phyloP scores from a whole-genome alignment of 2,797 vertebrate genomes.

The Sarcophilus harrisii region DNA sequence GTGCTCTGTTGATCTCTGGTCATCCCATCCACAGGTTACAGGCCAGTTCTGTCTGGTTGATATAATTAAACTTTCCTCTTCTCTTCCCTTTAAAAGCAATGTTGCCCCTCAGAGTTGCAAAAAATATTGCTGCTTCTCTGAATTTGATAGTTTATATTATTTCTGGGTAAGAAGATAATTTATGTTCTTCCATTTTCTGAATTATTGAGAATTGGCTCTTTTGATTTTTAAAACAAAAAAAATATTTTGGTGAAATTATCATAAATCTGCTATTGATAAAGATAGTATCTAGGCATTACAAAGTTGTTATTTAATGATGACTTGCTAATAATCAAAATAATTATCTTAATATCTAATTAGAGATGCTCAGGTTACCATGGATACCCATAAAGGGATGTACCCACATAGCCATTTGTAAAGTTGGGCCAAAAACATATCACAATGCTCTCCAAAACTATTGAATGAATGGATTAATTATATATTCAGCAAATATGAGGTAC shows the following conservation, averaged over 20 bases:
- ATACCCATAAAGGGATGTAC: background rate
- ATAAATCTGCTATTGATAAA: background rate
- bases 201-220: slow-evolving; percentile 8
- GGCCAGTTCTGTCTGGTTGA: no score
- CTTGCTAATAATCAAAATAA: background rate
- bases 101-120: background rate
- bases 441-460: background rate
- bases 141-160: background rate
- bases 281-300: background rate
- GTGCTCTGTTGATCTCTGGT: no score
- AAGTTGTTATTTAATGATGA: background rate
- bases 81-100: background rate
- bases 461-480: background rate
- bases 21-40: no score
- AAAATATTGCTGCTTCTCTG: background rate
- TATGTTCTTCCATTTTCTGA: background rate
- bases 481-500: background rate
- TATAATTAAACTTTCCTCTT: no score
- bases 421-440: slow-evolving; percentile 4
- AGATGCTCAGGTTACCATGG: background rate
- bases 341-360: background rate
- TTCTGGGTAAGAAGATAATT: slow-evolving; percentile 13
- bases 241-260: background rate
- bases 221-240: background rate
- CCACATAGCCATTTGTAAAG: background rate